phyloP scores from a whole-genome alignment of 2,888 invertebrate genomes.

The Sericinus montela region DNA sequence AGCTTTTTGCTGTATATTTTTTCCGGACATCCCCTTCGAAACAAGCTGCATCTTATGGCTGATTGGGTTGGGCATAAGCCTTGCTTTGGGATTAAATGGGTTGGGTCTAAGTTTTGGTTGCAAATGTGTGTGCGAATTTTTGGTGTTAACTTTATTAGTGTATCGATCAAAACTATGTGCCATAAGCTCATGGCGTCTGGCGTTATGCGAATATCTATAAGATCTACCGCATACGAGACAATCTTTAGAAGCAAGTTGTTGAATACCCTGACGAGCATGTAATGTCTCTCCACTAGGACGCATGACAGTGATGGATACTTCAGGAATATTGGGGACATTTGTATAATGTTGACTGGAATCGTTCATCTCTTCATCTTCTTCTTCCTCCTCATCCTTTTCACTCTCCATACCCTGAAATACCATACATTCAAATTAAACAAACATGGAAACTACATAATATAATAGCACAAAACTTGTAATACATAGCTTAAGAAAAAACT shows the following conservation, averaged over 20 bases:
- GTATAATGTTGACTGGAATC: conserved; percentile 36
- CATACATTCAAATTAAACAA: not conserved
- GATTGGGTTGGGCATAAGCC: conserved; percentile 71
- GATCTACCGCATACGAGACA: conserved; percentile 71
- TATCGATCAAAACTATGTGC: conserved; percentile 72
- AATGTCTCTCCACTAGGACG: conserved; percentile 65
- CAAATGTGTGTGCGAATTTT: conserved; percentile 48
- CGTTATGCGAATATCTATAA: conserved; percentile 75
- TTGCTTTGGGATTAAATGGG: conserved; percentile 71
- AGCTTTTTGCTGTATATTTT: conserved; percentile 49
- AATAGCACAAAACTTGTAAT: too few species aligned
- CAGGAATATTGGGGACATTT: conserved; percentile 60
- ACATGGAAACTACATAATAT: not conserved
- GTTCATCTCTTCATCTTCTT: conserved; percentile 49
- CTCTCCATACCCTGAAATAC: conserved; percentile 64
- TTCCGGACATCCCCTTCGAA: conserved; percentile 48
- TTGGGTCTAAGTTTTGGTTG: conserved; percentile 70
- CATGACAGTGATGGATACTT: conserved; percentile 73
- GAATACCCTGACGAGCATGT: conserved; percentile 67
- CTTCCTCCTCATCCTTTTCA: conserved; percentile 51
- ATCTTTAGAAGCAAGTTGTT: conserved; percentile 71
- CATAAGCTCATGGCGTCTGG: conserved; percentile 69
- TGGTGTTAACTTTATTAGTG: conserved; percentile 63
- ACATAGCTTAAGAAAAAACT: too few species aligned
- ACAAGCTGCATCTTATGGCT: conserved; percentile 67